These are phyloP conservation scores for Eupithecia dodoneata DNA, from an alignment of 2,888 invertebrate genomes.

Conservation along the genomic window DNA sequence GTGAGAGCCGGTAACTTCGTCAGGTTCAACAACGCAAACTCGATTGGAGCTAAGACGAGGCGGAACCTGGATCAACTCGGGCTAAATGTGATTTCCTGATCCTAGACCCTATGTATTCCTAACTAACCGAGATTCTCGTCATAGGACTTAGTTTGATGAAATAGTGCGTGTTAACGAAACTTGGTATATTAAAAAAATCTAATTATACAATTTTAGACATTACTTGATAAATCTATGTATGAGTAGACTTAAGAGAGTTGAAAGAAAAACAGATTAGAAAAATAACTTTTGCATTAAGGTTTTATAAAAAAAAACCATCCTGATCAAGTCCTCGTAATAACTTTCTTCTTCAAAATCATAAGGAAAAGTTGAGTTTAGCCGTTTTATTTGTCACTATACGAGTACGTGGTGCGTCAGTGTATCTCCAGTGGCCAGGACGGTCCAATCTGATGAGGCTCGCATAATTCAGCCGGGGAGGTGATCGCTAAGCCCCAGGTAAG, in stretches of 20 bases:
- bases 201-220: not conserved
- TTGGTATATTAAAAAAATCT: not conserved
- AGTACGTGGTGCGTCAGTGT: not conserved
- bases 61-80: slow-evolving; percentile 9
- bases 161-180: not conserved
- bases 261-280: not conserved
- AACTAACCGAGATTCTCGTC: not conserved
- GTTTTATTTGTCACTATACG: not conserved
- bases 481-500: slow-evolving; percentile 44
- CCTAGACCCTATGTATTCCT: slow-evolving; percentile 1
- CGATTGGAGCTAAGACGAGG: slow-evolving; percentile 36
- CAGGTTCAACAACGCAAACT: slow-evolving; percentile 38
- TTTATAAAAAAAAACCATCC: not conserved
- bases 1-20: slow-evolving; percentile 28
- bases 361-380: not conserved
- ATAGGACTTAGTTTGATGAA: not conserved
- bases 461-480: slow-evolving; percentile 22
- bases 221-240: not conserved
- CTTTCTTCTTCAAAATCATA: not conserved
- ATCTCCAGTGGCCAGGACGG: not conserved
- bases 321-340: not conserved
- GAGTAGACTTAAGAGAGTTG: not conserved
- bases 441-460: slow-evolving; percentile 25
- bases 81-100: slow-evolving; percentile 27
- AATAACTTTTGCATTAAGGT: not conserved